These are phyloP conservation scores for Cydia fagiglandana DNA, from an alignment of 1,140 invertebrate genomes.

Conservation along the genomic window DNA sequence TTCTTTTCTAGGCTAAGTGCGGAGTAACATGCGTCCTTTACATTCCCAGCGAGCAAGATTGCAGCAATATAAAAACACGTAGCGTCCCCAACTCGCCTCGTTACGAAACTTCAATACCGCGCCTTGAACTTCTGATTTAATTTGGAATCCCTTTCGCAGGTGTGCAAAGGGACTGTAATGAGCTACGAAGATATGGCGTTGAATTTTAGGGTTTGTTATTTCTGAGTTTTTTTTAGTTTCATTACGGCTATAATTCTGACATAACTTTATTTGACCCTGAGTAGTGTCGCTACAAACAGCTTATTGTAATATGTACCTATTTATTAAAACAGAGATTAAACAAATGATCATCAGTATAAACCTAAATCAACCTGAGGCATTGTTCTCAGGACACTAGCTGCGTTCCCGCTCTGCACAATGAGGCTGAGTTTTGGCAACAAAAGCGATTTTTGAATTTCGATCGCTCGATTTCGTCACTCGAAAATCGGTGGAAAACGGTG, in stretches of 20 bases:
- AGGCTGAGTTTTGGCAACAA: too few species aligned
- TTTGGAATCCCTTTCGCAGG: conserved; percentile 44
- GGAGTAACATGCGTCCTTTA: background rate
- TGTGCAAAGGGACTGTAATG: conserved; percentile 33
- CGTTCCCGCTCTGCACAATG: too few species aligned
- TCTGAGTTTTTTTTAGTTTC: background rate
- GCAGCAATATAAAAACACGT: conserved; percentile 27
- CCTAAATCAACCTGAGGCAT: too few species aligned
- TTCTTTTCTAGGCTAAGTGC: background rate
- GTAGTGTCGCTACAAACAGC: too few species aligned
- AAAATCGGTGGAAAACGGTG: too few species aligned
- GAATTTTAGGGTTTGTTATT: background rate
- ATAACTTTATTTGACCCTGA: too few species aligned
- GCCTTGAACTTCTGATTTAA: conserved; percentile 46
- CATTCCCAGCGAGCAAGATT: conserved; percentile 5
- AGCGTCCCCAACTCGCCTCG: conserved; percentile 22
- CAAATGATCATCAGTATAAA: too few species aligned
- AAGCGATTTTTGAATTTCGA: too few species aligned
- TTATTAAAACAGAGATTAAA: too few species aligned
- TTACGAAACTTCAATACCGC: conserved; percentile 38
- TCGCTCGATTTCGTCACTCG: too few species aligned
- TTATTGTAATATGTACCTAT: too few species aligned
- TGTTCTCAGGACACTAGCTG: too few species aligned
- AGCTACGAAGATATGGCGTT: conserved; percentile 28
- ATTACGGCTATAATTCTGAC: background rate